Evolutionary conservation across 2,888 invertebrate species (phyloP).

Genomic region (Helobdella robusta): DNA sequence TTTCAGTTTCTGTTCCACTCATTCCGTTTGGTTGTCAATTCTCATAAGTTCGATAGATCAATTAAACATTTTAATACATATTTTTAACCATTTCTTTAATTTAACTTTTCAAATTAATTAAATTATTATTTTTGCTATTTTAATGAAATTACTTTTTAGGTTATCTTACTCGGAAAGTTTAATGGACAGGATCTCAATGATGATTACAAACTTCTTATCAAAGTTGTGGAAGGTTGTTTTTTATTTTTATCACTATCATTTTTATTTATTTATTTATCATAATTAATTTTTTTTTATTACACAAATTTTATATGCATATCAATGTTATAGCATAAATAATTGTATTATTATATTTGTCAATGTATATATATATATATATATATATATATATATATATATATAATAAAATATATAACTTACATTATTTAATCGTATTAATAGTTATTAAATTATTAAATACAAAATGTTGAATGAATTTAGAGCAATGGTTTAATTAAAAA

Average conservation of each 20-base stretch:
- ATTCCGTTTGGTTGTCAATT: no score
- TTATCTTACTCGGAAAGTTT: conserved; percentile 78
- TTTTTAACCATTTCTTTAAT: no score
- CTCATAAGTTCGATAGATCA: no score
- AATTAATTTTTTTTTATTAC: not conserved
- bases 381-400: not conserved
- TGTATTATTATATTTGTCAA: not conserved
- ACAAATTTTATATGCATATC: not conserved
- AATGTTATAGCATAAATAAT: not conserved
- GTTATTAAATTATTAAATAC: not conserved
- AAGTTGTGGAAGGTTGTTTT: conserved; percentile 63
- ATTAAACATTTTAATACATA: no score
- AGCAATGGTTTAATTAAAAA: not conserved
- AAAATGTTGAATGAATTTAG: no score
- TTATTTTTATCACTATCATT: not conserved
- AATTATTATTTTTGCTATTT: no score
- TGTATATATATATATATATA: not conserved
- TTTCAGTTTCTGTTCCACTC: no score
- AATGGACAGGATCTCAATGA: conserved; percentile 79
- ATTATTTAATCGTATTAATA: not conserved
- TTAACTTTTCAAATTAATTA: no score
- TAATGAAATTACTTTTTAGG: no score
- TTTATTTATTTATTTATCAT: not conserved
- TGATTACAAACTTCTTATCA: conserved; percentile 70
- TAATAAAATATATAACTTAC: not conserved